Percentiles rank a stretch among this genome's conserved stretches.
phyloP scores from a whole-genome alignment of 2,797 vertebrate genomes.

The Sciaenops ocellatus region DNA sequence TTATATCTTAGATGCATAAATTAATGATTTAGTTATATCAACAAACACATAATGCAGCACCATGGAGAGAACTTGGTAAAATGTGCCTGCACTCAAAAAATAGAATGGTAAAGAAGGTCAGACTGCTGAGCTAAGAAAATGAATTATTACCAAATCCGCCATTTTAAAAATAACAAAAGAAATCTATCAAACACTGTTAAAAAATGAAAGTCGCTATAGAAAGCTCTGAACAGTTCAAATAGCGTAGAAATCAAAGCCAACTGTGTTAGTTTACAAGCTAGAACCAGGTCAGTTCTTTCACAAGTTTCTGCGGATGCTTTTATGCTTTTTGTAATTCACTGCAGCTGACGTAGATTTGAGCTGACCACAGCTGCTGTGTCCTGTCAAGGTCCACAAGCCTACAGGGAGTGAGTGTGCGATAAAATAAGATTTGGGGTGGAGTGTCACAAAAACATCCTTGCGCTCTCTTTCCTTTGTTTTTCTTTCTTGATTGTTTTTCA shows the following conservation, averaged over 20 bases:
- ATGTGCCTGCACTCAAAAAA: background rate
- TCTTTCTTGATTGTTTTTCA: slow-evolving; percentile 25
- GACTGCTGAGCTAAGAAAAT: background rate
- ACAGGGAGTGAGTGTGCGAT: slow-evolving; percentile 2
- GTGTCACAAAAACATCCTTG: background rate
- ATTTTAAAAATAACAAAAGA: background rate
- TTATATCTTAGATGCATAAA: background rate
- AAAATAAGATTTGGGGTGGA: slow-evolving; percentile 18
- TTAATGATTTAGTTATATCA: slow-evolving; percentile 11
- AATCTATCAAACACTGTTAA: background rate
- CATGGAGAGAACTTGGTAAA: background rate
- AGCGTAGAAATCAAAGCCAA: background rate
- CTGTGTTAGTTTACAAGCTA: slow-evolving; percentile 14
- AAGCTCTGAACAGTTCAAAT: background rate
- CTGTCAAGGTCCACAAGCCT: slow-evolving; percentile 11
- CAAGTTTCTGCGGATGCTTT: slow-evolving; percentile 4
- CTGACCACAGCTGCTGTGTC: slow-evolving; percentile 18
- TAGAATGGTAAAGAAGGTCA: background rate
- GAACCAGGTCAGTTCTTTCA: background rate
- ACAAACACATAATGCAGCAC: slow-evolving; percentile 1
- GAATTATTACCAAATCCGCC: background rate
- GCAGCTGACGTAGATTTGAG: slow-evolving; percentile 8
- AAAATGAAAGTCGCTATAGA: background rate
- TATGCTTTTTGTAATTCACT: slow-evolving; percentile 12
- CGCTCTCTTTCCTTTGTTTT: slow-evolving; percentile 11